Evolutionary conservation across 2,888 invertebrate species (phyloP), one percentile per base, ranked within the genome.

Genomic region (Baccha elongata): DNA sequence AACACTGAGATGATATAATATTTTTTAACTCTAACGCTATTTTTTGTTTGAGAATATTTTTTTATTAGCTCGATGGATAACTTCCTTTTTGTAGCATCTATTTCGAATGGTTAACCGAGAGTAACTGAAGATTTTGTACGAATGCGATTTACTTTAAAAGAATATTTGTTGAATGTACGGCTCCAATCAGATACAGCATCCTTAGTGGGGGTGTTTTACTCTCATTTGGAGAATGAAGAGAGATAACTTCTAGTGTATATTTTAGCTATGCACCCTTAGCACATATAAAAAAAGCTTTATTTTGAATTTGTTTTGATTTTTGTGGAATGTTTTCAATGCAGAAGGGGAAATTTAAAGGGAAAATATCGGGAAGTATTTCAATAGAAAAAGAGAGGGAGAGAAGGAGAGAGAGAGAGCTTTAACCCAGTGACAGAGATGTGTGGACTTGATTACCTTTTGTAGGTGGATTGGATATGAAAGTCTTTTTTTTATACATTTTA

Each of bases 131-230:
- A 62, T 72, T 46, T 65, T 58, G 35, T 58, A 62, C 62, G 67
- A 72, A 50, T 76, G 76, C 60, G 40, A 76, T 71, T 75, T 52
- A 71, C 65, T 76, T 80, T 72, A 72, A 76, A 81, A 81, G 71
- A 44, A 81, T 81, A 81, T 81, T 81, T 81, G 81, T 81, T 81
- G 81, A 81, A 72, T 81, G 67, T 81, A 40, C 19, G 21, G 17
- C n/a, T 10, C 29, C 11, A 1, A 13, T 23, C 44, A 60, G 42
- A 60, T 40, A 60, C 53, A 76, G 74, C 67, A 81, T 73, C 73
- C 62, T 52, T 17, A 5, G 21, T 68, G 32, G 29, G 21, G 52
- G 44, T 53, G 44, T 19, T n/a, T 11, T 11, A 44, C 44, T 44
- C 60, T 32, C 29, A 2, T 26, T 60, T 17, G n/a, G 26, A 32